phyloP scores from a whole-genome alignment of 2,797 vertebrate genomes.

The Bradypus variegatus region DNA sequence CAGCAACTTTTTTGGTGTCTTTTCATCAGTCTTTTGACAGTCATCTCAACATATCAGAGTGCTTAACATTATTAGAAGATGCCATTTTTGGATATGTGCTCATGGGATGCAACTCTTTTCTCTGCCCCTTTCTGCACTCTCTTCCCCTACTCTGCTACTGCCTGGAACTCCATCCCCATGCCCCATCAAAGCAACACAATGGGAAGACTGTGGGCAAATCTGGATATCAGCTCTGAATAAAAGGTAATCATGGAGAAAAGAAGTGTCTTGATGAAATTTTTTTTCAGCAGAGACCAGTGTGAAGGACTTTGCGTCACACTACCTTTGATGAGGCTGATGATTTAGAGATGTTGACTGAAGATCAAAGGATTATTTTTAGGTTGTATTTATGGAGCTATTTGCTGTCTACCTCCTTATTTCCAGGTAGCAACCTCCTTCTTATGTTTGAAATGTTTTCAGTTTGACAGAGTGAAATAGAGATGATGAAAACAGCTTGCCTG shows the following conservation, averaged over 20 bases:
- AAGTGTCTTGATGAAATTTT: not conserved
- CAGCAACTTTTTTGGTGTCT: not conserved
- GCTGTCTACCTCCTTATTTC: not conserved
- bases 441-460: not conserved
- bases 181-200: fast-evolving
- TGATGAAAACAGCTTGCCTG: not conserved
- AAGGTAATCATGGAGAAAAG: not conserved
- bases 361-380: not conserved
- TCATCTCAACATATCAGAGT: not conserved
- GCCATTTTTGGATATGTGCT: not conserved
- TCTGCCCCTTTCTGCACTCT: not conserved
- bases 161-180: fast-evolving
- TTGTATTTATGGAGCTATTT: not conserved
- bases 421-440: constrained; percentile 17
- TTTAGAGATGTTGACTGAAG: not conserved
- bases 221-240: not conserved
- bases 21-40: not conserved
- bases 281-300: not conserved
- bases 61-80: not conserved
- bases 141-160: not conserved
- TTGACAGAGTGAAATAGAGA: constrained; percentile 1
- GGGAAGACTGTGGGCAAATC: not conserved
- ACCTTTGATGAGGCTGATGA: not conserved
- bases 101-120: not conserved
- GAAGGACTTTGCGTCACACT: not conserved